Percentiles rank a stretch among this genome's conserved stretches.
phyloP scores from a whole-genome alignment of 2,888 invertebrate genomes.

The Lymantria dispar region DNA sequence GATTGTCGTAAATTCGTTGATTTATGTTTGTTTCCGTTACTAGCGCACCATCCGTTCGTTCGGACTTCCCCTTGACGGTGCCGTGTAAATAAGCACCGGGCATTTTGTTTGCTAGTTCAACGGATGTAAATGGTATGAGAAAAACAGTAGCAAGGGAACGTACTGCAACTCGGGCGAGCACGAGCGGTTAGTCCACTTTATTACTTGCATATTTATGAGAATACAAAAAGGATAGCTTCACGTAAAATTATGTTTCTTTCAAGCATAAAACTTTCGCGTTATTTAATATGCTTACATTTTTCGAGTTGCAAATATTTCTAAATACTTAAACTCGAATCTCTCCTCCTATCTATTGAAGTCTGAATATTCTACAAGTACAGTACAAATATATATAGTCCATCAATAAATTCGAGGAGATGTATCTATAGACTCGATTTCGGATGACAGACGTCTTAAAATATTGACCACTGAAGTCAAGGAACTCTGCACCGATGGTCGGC shows the following conservation, averaged over 20 bases:
- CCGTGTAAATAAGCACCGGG: slow-evolving; percentile 70
- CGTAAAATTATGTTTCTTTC: slow-evolving; percentile 9
- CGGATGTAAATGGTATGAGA: slow-evolving; percentile 51
- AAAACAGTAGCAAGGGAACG: slow-evolving; percentile 33
- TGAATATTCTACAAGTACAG: no score
- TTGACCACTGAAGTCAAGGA: no score
- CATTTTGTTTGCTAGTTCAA: slow-evolving; percentile 69
- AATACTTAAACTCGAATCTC: no score
- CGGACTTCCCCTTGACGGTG: slow-evolving; percentile 67
- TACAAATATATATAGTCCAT: no score
- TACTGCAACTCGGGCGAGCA: slow-evolving; percentile 30
- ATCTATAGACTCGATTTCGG: no score
- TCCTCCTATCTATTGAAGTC: no score
- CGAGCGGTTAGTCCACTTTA: slow-evolving; percentile 28
- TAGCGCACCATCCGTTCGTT: slow-evolving; percentile 60
- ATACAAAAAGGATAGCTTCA: slow-evolving; percentile 37
- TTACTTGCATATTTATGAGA: slow-evolving; percentile 63
- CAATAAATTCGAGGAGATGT: no score
- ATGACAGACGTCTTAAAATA: no score
- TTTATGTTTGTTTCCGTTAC: slow-evolving; percentile 68
- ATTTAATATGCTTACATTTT: neutral
- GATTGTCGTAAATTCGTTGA: slow-evolving; percentile 69
- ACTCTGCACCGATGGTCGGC: no score
- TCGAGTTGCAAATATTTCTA: no score
- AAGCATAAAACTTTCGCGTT: neutral